Base-by-base conservation (phyloP, 2,888 invertebrate genomes). In the Mythimna loreyi region DNA sequence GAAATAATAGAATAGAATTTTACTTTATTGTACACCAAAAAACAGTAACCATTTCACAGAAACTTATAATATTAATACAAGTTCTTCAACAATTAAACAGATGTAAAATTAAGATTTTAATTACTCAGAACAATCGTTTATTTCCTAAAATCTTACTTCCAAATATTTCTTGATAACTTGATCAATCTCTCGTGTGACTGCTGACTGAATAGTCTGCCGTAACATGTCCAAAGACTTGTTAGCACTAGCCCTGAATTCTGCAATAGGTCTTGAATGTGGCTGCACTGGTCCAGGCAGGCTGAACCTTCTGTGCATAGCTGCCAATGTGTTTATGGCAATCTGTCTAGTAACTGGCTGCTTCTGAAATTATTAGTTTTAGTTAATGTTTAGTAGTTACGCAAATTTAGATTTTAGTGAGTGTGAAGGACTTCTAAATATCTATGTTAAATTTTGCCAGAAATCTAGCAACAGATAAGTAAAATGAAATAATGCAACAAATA, bases 101-200 rank as follows among this genome's bases (percentile, higher is more conserved):
- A 13, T 16, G n/a, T n/a, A n/a, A n/a, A n/a, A n/a, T n/a, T n/a
- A n/a, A n/a, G n/a, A n/a, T n/a, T n/a, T n/a, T n/a, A n/a, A n/a
- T n/a, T n/a, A n/a, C n/a, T 19, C 0, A 3, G 4, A 30, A 28
- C 28, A 52, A 28, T 19, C 28, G 8, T n/a, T 5, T 19, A n/a
- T 9, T 52, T 52, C n/a, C 1, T 28, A 9, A 43, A 45, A 43
- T 76, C 77, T 88, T 81, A 97, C 98, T 92, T 98, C 97, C 72
- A 98, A 93, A 92, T 98, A 98, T 87, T 97, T 97, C 85, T 97
- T 97, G 72, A 98, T 97, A 60, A 98, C 97, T 90, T 96, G 96
- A 92, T 98, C 97, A 85, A 98, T 97, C 87, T 98, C 98, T 87
- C 97, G 97, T 83, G 98, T 98, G 49, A 98, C 97, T 58, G 97